Base-by-base conservation (phyloP, 1,140 invertebrate species). In the Maniola jurtina region DNA sequence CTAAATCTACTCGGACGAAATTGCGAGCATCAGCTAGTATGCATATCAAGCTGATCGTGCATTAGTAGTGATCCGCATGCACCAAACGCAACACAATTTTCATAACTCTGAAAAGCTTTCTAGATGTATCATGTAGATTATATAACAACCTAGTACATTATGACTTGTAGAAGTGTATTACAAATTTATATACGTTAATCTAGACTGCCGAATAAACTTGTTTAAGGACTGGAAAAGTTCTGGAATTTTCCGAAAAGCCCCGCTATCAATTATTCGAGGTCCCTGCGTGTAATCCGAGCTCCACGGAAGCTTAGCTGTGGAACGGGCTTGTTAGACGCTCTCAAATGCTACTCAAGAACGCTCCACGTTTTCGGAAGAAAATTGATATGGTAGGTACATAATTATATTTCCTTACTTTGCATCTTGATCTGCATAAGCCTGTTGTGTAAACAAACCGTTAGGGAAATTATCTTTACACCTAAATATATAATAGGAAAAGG, bases 231-330 rank as follows among this genome's bases (percentile, higher is more conserved):
- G 15, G 48, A 52, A 16, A 16, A 16, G 48, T 52, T 52, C 8
- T 15, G 48, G 14, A 52, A 52, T 25, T 52, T 52, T 25, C 14
- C 48, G 10, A 25, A 25, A 13, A 10, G 8, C 48, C 16, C 48
- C 14, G 48, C 48, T 25, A 52, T 52, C 48, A 52, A 52, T 52
- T 52, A 52, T 52, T 7, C 48, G 48, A 9, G 48, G 16, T 25
- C 15, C 15, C 48, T 7, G 48, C 48, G 48, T 52, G 48, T 52
- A 52, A 52, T 52, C 48, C 48, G 48, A 52, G 48, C 48, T 16
- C 48, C 48, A 16, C 15, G 48, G 48, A 7, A 52, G 48, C 48
- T 52, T 25, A 25, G 15, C 48, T 52, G 15, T 0, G 16, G 48
- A 52, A 2, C 48, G 48, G 16, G 48, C 48, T 52, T 25, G 48